Percentiles rank a stretch among this genome's conserved stretches.
Evolutionary conservation across 2,797 vertebrate genomes (phyloP).

Genomic region (Forpus xanthops): DNA sequence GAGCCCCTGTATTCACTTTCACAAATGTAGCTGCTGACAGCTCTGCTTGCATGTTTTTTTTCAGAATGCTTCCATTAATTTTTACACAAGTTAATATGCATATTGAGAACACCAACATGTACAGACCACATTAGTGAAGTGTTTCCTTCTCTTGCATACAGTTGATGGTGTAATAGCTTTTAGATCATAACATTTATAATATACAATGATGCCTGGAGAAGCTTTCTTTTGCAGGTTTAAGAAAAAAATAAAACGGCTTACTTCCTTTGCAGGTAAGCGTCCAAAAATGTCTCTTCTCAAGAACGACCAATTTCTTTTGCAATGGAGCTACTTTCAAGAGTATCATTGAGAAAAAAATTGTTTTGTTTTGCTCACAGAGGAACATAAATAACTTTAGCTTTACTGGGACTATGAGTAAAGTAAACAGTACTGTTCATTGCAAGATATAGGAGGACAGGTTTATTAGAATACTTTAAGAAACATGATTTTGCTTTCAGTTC

Average conservation of each 20-base stretch:
- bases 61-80: not conserved
- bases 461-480: conserved; percentile 37
- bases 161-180: not conserved
- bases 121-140: not conserved
- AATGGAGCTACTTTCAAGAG: not conserved
- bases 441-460: not conserved
- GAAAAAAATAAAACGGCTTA: not conserved
- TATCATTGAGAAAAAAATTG: not conserved
- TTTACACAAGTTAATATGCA: not conserved
- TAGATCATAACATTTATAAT: conserved; percentile 5
- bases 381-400: not conserved
- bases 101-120: not conserved
- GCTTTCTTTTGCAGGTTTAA: not conserved
- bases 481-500: not conserved
- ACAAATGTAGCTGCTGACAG: not conserved
- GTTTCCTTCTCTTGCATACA: not conserved
- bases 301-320: not conserved
- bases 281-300: not conserved
- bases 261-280: not conserved
- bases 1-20: not conserved
- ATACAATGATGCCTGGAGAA: conserved; percentile 13
- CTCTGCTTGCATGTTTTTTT: not conserved
- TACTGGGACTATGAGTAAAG: not conserved
- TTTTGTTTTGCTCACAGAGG: not conserved
- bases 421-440: not conserved